These are phyloP conservation scores for Mechanitis messenoides DNA, from an alignment of 2,888 invertebrate species.

Conservation along the genomic window DNA sequence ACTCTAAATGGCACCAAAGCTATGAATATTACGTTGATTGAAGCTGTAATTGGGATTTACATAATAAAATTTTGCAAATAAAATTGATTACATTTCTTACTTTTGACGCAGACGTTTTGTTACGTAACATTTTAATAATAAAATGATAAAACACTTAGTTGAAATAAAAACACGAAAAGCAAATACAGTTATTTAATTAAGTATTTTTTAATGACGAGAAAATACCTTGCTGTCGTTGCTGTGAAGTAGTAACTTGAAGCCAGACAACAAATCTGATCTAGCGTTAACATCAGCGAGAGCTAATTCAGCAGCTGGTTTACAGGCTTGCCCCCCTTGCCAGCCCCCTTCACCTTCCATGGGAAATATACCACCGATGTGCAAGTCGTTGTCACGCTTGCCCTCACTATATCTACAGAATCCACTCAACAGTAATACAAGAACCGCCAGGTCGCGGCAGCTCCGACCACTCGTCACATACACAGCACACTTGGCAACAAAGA, in stretches of 20 bases:
- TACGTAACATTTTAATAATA: not conserved
- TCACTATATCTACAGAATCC: constrained; percentile 54
- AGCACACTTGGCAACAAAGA: constrained; percentile 68
- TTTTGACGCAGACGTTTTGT: not conserved
- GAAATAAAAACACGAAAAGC: not conserved
- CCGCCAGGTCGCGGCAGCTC: constrained; percentile 38
- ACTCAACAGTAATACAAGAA: constrained; percentile 56
- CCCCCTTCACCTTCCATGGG: constrained; percentile 97
- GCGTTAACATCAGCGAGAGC: constrained; percentile 97
- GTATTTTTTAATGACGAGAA: not conserved
- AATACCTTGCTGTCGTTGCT: constrained; percentile 98
- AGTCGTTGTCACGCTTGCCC: constrained; percentile 79
- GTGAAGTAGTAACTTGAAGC: constrained; percentile 92
- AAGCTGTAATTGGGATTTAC: constrained; percentile 36
- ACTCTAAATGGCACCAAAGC: constrained; percentile 40
- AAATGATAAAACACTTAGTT: too few relatives aligned
- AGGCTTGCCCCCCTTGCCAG: constrained; percentile 99
- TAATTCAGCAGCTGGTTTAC: constrained; percentile 97
- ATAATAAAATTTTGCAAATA: constrained; percentile 11
- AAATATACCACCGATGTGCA: constrained; percentile 98
- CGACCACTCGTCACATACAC: constrained; percentile 45
- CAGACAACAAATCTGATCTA: constrained; percentile 90
- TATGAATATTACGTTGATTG: constrained; percentile 53
- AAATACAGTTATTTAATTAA: not conserved
- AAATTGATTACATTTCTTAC: not conserved